These are phyloP conservation scores for Standfussiana lucernea DNA, from an alignment of 2,888 invertebrate genomes.

Conservation along the genomic window DNA sequence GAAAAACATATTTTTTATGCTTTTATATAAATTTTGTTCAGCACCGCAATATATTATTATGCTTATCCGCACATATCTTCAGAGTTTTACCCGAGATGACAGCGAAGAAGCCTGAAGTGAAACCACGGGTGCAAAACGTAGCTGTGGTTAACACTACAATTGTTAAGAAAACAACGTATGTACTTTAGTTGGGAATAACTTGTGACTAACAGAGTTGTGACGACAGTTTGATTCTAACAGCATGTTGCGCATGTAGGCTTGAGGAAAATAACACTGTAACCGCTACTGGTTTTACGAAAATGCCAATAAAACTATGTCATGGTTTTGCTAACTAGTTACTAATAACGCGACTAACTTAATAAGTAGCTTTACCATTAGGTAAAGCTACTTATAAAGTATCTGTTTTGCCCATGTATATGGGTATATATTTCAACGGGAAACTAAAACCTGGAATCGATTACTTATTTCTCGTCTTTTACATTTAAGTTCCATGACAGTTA, in stretches of 20 bases:
- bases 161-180: conserved; percentile 83
- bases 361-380: no score
- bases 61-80: conserved; percentile 78
- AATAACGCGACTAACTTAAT: background rate
- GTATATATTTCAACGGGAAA: background rate
- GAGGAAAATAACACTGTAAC: conserved; percentile 34
- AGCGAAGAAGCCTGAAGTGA: conserved; percentile 78
- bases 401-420: background rate
- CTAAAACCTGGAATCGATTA: background rate
- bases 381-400: background rate
- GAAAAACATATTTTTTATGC: conserved; percentile 36
- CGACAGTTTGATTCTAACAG: conserved; percentile 60
- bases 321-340: conserved; percentile 25
- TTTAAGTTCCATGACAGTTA: background rate
- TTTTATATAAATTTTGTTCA: conserved; percentile 42
- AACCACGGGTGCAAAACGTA: conserved; percentile 75
- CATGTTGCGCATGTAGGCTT: conserved; percentile 64
- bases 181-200: conserved; percentile 72
- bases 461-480: background rate
- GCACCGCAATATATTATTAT: conserved; percentile 64
- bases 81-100: conserved; percentile 82
- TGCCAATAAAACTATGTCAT: background rate
- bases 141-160: conserved; percentile 77
- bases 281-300: conserved; percentile 15
- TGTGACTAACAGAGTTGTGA: conserved; percentile 67